These are phyloP conservation scores for Acromyrmex echinatior DNA, from an alignment of 1,140 invertebrate species.

Conservation along the genomic window DNA sequence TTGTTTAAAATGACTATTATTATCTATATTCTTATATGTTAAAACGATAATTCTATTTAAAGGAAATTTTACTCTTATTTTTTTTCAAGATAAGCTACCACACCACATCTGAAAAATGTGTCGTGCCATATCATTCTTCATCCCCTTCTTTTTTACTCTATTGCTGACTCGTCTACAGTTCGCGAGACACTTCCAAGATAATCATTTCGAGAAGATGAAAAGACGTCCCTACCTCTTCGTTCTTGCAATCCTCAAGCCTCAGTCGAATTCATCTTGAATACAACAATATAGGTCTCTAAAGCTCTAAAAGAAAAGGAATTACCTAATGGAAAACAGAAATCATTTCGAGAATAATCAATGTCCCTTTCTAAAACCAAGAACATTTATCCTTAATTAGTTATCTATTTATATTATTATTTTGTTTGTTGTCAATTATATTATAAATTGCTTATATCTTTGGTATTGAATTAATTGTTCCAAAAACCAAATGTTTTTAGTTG, in stretches of 20 bases:
- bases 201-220: constrained; percentile 62
- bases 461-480: neutral
- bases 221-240: constrained; percentile 1
- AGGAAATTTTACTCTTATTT: neutral
- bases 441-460: neutral
- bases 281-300: constrained; percentile 37
- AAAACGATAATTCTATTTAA: neutral
- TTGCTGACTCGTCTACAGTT: constrained; percentile 25
- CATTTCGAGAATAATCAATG: neutral
- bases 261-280: constrained; percentile 47
- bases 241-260: neutral
- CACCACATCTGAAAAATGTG: constrained; percentile 11
- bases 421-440: neutral
- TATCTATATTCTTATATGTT: neutral
- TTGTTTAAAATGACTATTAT: neutral
- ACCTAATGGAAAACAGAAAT: neutral
- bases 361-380: neutral
- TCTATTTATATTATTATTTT: neutral
- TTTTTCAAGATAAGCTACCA: neutral
- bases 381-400: neutral
- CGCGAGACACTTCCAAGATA: constrained; percentile 49
- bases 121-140: constrained; percentile 37
- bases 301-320: neutral
- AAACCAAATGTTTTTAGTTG: no score
- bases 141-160: constrained; percentile 14